Conservation (phyloP, 2,113 vertebrate genomes). For the Cyprinodon variegatus region DNA sequence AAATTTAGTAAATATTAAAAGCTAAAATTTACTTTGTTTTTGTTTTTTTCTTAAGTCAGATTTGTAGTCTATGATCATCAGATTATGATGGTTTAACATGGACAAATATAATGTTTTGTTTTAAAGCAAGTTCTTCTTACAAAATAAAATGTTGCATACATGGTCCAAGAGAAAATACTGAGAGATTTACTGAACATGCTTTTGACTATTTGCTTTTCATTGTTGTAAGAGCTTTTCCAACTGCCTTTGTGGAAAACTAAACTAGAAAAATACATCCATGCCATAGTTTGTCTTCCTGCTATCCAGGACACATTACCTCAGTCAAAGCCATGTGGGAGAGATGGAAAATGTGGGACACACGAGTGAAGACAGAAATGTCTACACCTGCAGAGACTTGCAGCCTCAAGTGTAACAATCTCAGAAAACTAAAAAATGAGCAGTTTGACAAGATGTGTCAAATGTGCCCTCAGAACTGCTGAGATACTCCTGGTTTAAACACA, state of each 20-base stretch:
- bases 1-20: not conserved
- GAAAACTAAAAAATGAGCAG: slow-evolving; percentile 54
- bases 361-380: slow-evolving; percentile 55
- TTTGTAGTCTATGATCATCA: no score
- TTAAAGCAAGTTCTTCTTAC: not conserved
- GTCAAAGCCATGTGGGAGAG: slow-evolving; percentile 34
- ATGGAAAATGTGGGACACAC: slow-evolving; percentile 50
- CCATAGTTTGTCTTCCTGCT: slow-evolving; percentile 34
- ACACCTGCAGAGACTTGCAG: slow-evolving; percentile 62
- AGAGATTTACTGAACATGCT: slow-evolving; percentile 1
- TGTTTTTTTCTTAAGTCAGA: no score
- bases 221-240: slow-evolving; percentile 23
- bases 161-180: not conserved
- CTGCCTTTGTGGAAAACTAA: slow-evolving; percentile 4
- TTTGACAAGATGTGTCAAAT: slow-evolving; percentile 69
- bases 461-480: slow-evolving; percentile 50
- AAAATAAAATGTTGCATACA: no score
- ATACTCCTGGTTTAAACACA: slow-evolving; percentile 57
- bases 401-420: slow-evolving; percentile 47
- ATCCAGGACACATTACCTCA: slow-evolving; percentile 37
- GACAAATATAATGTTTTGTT: not conserved
- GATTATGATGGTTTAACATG: not conserved
- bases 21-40: no score
- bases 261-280: not conserved
- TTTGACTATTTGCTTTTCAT: slow-evolving; percentile 10